phyloP scores from a whole-genome alignment of 2,113 vertebrate species.

The Megaceryle maxima region DNA sequence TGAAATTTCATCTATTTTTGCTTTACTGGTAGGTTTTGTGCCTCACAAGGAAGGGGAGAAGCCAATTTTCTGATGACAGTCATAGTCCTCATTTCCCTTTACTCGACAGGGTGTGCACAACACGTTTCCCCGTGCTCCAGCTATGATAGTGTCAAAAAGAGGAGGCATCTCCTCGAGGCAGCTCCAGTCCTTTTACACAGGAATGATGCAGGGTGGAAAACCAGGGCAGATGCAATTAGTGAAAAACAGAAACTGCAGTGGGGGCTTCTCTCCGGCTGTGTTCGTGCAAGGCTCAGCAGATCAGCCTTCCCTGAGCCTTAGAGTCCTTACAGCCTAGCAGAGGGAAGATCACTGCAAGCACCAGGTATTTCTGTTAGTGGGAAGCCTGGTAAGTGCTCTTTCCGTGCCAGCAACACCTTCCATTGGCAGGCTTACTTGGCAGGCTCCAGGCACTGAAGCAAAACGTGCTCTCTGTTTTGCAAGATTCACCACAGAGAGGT shows the following conservation, averaged over 20 bases:
- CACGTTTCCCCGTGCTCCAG: not conserved
- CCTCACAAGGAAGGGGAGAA: not conserved
- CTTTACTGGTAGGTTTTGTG: not conserved
- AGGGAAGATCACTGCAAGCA: conserved; percentile 16
- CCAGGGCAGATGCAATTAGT: not conserved
- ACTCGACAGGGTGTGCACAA: not conserved
- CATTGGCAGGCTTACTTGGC: conserved; percentile 37
- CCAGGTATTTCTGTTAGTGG: conserved; percentile 53
- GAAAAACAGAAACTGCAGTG: not conserved
- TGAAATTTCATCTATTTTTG: not conserved
- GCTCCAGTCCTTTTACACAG: not conserved
- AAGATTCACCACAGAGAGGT: not conserved
- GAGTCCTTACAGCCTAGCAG: not conserved
- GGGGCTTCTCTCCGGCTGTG: not conserved
- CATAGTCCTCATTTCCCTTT: not conserved
- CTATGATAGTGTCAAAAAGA: not conserved
- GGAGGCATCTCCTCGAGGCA: not conserved
- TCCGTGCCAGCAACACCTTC: conserved; percentile 57
- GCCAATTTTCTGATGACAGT: not conserved
- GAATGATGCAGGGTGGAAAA: not conserved
- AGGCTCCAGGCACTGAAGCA: not conserved
- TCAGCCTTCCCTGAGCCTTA: not conserved
- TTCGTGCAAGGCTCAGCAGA: not conserved
- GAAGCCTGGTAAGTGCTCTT: conserved; percentile 23
- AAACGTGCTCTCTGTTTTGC: not conserved